Base-by-base conservation (phyloP, 2,888 invertebrate genomes). In the Morpho achilles region DNA sequence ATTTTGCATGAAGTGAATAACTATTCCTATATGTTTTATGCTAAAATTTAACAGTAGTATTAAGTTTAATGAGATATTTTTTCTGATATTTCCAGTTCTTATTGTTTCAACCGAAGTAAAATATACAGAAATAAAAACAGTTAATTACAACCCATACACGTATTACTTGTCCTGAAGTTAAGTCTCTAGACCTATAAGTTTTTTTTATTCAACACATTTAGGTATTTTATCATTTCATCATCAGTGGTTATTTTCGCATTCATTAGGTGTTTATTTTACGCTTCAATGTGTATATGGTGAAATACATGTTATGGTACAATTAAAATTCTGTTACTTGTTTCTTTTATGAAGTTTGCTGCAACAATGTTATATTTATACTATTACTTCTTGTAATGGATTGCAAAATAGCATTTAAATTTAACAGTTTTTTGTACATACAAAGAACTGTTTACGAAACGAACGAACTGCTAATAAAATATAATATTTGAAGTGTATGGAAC, bases 221-320 rank as follows among this genome's bases (percentile, higher is more conserved):
- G 47, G 10, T 49, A 44, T 58, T 58, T 58, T 53, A 51, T 57
- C 40, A 53, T 53, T 32, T 5, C 44, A 22, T 53, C 45, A 49
- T 44, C 44, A 41, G 50, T 53, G 58, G 58, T 61, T 59, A 49
- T 60, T 62, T 61, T 58, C 58, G 53, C 53, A 63, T 65, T 65
- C 59, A 65, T 63, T 60, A 58, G 52, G 54, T 57, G 50, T 59
- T 60, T 55, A 56, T 56, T 56, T 63, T 58, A 56, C 45, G 51
- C 58, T 54, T 39, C 48, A 50, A 60, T 53, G 50, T 47, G 62
- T 32, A 32, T 32, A 5, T 32, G 32, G 32, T 32, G 32, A 32
- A 32, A 60, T 62, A 54, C 56, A 56, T 60, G 58, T 63, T 56
- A 56, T 53, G 46, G 52, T 53, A 53, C 44, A 58, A 59, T 32